A percentile compares a stretch with the other conserved stretches of the same genome.
Conservation (phyloP, 2,797 vertebrate species). For the Rhinella marina region DNA sequence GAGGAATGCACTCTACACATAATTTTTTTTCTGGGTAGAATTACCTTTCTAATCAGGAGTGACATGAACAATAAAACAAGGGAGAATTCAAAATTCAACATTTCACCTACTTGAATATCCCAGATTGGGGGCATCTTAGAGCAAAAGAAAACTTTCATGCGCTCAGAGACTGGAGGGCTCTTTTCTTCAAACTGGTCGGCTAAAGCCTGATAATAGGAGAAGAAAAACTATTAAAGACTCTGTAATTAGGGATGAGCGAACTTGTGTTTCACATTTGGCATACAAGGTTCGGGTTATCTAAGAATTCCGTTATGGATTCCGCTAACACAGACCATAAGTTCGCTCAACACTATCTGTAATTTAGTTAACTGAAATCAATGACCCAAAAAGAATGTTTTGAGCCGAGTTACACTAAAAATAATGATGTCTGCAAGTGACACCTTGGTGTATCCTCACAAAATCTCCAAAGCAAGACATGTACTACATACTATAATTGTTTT, state of each 20-base stretch:
- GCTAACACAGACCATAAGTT: too few relatives aligned
- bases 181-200: conserved; percentile 89
- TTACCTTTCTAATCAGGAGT: not conserved
- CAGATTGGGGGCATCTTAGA: conserved; percentile 86
- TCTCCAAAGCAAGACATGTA: not conserved
- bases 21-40: not conserved
- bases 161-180: conserved; percentile 79
- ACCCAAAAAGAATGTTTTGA: not conserved
- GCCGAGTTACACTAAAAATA: not conserved
- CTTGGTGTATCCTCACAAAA: not conserved
- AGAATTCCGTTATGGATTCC: too few relatives aligned
- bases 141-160: conserved; percentile 93
- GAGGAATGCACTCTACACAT: not conserved
- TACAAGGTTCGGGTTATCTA: too few relatives aligned
- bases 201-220: conserved; percentile 73
- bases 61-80: not conserved
- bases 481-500: not conserved
- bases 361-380: not conserved
- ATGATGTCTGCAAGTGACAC: not conserved
- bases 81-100: too few relatives aligned
- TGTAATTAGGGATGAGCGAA: too few relatives aligned
- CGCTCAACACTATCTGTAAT: not conserved
- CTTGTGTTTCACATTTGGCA: too few relatives aligned
- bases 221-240: not conserved
- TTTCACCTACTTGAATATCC: conserved; percentile 85